Evolutionary conservation across 2,797 vertebrate species (phyloP), one percentile per base, ranked within the genome.

Genomic region (Pelochelys cantorii): DNA sequence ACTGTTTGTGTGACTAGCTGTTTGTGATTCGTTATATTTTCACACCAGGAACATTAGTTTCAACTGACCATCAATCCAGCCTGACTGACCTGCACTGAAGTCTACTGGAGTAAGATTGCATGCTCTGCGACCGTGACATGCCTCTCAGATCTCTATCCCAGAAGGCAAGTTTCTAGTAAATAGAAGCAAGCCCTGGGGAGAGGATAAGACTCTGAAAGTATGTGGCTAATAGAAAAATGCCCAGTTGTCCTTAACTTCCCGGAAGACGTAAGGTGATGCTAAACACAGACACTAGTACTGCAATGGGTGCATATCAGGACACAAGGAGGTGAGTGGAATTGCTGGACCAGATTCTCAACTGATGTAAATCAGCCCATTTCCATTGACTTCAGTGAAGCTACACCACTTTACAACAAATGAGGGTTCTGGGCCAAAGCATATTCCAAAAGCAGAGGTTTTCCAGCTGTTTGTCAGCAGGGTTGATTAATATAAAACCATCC

Each of bases 391-490:
- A 48, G 14, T 7, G 7, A 15, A 27, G 27, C 25, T 52, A 29
- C 42, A 77, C 23, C 14, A 1, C 23, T 77, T 77, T 48, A 27
- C 25, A 27, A 8, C 74, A 15, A 23, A 52, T 77, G 74, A 77
- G 13, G 42, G 42, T 29, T 77, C 74, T 48, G 74, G 42, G 25
- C 74, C 42, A 52, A 77, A 15, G 14, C 15, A 77, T 77, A 52
- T 52, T 77, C 68, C 7, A 17, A 52, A 77, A 77, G 15, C 74
- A 52, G 42, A 23, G 6, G 3, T 80, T 9, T 37, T 83, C 5
- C 2, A 52, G 53, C 48, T 55, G 68, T 52, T 54, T 1, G 4
- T 25, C 11, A 34, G 7, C 9, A 55, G 5, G 5, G 3, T 0
- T 10, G 27, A 34, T n/a, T 75, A 37, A 37, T 53, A 5, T 74